Base-by-base conservation (phyloP, 2,888 invertebrate species). In the Drosophila greeni region DNA sequence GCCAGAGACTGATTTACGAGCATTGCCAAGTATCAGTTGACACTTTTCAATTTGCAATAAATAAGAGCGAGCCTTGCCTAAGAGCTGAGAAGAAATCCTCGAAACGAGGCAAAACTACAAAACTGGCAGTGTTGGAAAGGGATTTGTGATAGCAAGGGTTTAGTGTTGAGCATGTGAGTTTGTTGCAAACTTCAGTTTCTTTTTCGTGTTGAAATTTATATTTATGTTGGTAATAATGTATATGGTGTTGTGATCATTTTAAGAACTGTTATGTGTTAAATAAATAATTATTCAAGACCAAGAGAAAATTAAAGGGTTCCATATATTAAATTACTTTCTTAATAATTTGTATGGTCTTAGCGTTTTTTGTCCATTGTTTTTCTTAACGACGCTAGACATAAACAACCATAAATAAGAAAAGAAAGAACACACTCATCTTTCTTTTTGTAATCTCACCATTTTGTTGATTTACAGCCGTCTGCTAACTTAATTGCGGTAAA, bases 11-110 rank as follows among this genome's bases (percentile, higher is more conserved):
- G 76, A 81, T 81, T 76, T 77, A 81, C 75, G 66, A 11, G 20
- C 33, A 36, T 56, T 33, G 45, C 52, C 58, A 59, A 59, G 56
- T 69, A 64, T 66, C 37, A 48, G 37, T 68, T 60, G 78, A 75
- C 81, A 72, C 52, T 66, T 79, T 77, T 65, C 80, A 72, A 79
- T 77, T 77, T 74, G 77, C 83, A 74, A 80, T 80, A 82, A 82
- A 80, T 82, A 68, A 76, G 20, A 20, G 20, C 43, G 16, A 16
- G 37, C 34, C 31, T 23, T 24, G 24, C 23, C n/a, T 3, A n/a
- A 23, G 33, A 31, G 18, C 23, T 43, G 14, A 37, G 20, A 23
- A 34, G 18, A 26, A 36, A 26, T 12, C 11, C 11, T 14, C 14
- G 12, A 45, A 18, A 40, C 20, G 20, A n/a, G 16, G 45, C n/a